Base-by-base conservation (phyloP, 23 tunicate species). In the Halocynthia roretzi region DNA sequence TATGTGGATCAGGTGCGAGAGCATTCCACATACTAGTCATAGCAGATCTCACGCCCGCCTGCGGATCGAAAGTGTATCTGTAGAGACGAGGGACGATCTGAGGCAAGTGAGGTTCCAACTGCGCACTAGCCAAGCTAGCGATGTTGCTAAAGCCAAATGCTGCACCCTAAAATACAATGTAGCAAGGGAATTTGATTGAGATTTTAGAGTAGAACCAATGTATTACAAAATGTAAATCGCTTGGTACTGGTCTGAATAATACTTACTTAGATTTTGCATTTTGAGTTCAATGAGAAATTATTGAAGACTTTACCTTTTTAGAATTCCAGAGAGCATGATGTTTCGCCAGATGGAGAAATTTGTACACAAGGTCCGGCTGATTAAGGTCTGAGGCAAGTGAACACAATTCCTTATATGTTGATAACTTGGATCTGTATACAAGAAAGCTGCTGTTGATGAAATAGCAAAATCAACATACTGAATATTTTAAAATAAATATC, bases 31-130 rank as follows among this genome's bases (percentile, higher is more conserved):
- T 85, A 19, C 86, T 75, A 6, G 87, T 77, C 97, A 91, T 91
- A 31, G 97, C 87, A 6, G 64, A 15, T 69, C 97, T 83, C 44
- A 91, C 85, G 17, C 83, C 60, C 8, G 91, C 68, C 14, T 91
- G 83, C 10, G 97, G 97, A 74, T 91, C 97, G 71, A 91, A 91
- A 7, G 97, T 91, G 71, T 85, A 91, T 8, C 97, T 80, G 65
- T 76, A 91, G 22, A 91, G 72, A 8, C 97, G 83, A 6, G 97
- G 97, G 5, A 91, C 90, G 9, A 91, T 78, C 8, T 52, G 68
- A 7, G 87, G 87, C 10, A 82, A 87, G 62, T 82, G 87, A 44
- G 90, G 90, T 7, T 51, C 56, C 18, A 91, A 71, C 53, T 91
- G 85, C 20, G 85, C 97, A 8, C 86, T 76, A 7, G 89, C 89